A percentile compares a stretch with the other conserved stretches of the same genome.
phyloP scores from a whole-genome alignment of 2,797 vertebrate genomes.

The Jordanella pulchra region DNA sequence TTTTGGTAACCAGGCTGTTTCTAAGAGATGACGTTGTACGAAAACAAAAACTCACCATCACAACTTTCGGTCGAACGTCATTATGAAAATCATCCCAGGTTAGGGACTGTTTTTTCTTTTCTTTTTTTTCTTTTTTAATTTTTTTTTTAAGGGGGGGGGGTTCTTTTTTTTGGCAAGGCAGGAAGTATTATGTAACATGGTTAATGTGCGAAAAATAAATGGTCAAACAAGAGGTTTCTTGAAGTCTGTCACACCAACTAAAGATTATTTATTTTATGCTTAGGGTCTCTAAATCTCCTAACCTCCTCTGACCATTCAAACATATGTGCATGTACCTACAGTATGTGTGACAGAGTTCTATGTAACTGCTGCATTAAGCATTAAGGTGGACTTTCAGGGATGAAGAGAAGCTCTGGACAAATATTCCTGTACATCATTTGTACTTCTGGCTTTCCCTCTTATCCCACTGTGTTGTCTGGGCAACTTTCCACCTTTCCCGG shows the following conservation, averaged over 20 bases:
- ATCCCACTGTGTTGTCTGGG: constrained; percentile 45
- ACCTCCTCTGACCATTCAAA: constrained; percentile 40
- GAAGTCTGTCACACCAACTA: constrained; percentile 53
- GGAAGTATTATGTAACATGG: constrained; percentile 22
- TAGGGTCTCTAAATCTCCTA: constrained; percentile 61
- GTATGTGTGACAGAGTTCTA: background rate
- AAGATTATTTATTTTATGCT: constrained; percentile 52
- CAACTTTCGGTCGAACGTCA: constrained; percentile 32
- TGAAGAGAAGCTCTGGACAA: constrained; percentile 22
- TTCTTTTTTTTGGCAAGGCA: constrained; percentile 9
- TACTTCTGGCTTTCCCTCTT: constrained; percentile 50
- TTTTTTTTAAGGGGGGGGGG: no score
- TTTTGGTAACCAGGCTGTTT: background rate
- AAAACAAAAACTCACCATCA: constrained; percentile 26
- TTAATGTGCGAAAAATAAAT: constrained; percentile 38
- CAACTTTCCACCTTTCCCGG: constrained; percentile 19
- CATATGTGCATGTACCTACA: background rate
- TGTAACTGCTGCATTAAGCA: background rate
- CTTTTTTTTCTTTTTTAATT: no score
- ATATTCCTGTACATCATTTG: constrained; percentile 24
- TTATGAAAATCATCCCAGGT: constrained; percentile 22
- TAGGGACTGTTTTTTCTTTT: no score
- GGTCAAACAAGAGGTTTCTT: constrained; percentile 52
- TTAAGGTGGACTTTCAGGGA: constrained; percentile 4
- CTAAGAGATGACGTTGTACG: constrained; percentile 18